A percentile compares a stretch with the other conserved stretches of the same genome.
These are phyloP conservation scores for Cyrtonyx montezumae DNA, from an alignment of 2,113 vertebrate species.

Conservation along the genomic window DNA sequence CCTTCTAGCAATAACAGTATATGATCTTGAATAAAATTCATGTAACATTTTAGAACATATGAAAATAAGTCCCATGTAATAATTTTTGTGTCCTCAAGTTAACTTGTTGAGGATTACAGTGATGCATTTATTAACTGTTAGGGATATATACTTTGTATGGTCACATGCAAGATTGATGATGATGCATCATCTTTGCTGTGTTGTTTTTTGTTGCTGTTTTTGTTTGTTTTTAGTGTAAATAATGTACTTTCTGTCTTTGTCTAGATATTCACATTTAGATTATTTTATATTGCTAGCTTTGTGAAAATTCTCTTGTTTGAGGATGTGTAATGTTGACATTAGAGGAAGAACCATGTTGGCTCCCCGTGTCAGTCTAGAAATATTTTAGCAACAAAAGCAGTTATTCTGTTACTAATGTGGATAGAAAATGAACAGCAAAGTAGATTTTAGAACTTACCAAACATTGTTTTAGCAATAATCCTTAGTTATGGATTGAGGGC, in stretches of 20 bases:
- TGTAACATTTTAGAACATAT: background rate
- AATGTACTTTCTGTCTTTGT: background rate
- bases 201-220: too few relatives aligned
- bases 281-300: background rate
- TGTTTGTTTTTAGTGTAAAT: background rate
- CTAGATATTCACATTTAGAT: background rate
- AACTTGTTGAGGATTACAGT: background rate
- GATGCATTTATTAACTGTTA: background rate
- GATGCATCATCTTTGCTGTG: background rate
- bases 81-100: background rate
- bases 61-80: background rate
- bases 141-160: background rate
- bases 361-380: background rate
- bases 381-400: background rate
- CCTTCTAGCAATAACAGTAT: background rate
- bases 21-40: background rate
- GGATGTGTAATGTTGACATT: background rate
- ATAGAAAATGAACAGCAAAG: background rate
- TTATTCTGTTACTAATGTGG: background rate
- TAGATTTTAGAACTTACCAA: background rate
- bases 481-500: background rate
- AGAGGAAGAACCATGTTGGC: background rate
- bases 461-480: background rate
- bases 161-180: background rate
- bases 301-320: background rate